These are phyloP conservation scores for Crepidodera aurea DNA, from an alignment of 2,888 invertebrate genomes.

Conservation along the genomic window DNA sequence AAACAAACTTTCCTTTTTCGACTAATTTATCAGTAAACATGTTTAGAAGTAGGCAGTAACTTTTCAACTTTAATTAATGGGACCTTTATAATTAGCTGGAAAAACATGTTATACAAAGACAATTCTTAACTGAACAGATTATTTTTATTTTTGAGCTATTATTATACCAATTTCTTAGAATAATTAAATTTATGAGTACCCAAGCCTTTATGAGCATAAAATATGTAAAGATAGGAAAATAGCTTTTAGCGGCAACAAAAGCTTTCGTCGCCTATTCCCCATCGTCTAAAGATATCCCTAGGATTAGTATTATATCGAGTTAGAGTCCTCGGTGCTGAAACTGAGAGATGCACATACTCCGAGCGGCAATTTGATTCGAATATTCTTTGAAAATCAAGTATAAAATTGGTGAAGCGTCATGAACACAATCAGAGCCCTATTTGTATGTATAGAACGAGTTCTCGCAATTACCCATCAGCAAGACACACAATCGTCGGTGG, in stretches of 20 bases:
- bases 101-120: too few relatives aligned
- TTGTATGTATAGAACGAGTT: conserved; percentile 56
- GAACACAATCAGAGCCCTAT: conserved; percentile 50
- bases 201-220: neutral
- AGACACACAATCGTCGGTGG: conserved; percentile 37
- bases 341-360: conserved; percentile 28
- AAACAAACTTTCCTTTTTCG: too few relatives aligned
- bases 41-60: too few relatives aligned
- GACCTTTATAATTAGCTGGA: too few relatives aligned
- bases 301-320: conserved; percentile 15
- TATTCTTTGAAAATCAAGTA: conserved; percentile 41
- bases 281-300: conserved; percentile 6
- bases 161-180: too few relatives aligned
- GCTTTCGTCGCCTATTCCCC: neutral
- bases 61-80: too few relatives aligned
- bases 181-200: too few relatives aligned
- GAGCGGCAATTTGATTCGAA: conserved; percentile 29
- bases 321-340: conserved; percentile 3
- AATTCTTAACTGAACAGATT: too few relatives aligned
- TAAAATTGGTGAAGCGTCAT: conserved; percentile 30
- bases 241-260: neutral
- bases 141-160: too few relatives aligned
- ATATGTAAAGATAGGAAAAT: neutral
- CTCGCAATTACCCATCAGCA: conserved; percentile 52
- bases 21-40: too few relatives aligned